These are phyloP conservation scores for Echeneis naucrates DNA, from an alignment of 2,797 vertebrate genomes.

Conservation along the genomic window DNA sequence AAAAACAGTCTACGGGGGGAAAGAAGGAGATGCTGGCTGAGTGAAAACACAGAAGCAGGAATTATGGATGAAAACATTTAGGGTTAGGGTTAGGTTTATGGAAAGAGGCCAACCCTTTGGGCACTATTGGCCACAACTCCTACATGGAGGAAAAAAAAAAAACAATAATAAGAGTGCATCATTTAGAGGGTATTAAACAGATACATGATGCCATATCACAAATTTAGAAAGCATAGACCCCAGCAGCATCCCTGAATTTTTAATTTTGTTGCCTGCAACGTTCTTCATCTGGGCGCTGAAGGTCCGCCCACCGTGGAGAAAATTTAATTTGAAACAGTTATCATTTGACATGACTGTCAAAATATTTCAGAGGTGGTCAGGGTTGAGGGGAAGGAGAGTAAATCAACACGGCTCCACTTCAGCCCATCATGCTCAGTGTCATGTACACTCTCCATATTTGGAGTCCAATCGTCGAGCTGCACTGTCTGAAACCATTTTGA, in stretches of 20 bases:
- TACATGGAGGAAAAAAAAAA: not conserved
- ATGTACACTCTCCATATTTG: slow-evolving; percentile 67
- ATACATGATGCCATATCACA: not conserved
- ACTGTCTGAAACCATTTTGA: slow-evolving; percentile 53
- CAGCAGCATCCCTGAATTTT: slow-evolving; percentile 28
- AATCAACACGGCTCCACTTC: slow-evolving; percentile 16
- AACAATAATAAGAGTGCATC: slow-evolving; percentile 19
- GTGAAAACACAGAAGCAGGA: slow-evolving; percentile 44
- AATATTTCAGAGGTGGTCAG: slow-evolving; percentile 31
- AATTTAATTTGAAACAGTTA: slow-evolving; percentile 31
- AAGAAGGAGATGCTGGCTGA: not conserved
- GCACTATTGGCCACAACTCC: not conserved
- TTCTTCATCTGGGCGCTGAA: not conserved
- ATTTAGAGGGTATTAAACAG: not conserved
- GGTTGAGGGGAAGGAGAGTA: slow-evolving; percentile 11
- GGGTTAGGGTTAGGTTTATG: not conserved
- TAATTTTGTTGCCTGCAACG: not conserved
- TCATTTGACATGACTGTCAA: slow-evolving; percentile 44
- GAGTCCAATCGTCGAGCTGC: slow-evolving; percentile 49
- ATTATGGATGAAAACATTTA: slow-evolving; percentile 29
- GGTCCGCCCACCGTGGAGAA: slow-evolving; percentile 30
- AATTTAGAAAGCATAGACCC: not conserved
- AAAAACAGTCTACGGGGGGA: slow-evolving; percentile 60
- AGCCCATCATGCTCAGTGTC: slow-evolving; percentile 20
- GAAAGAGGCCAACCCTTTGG: slow-evolving; percentile 16